These are phyloP conservation scores for Gobius niger DNA, from an alignment of 2,113 vertebrate genomes.

Conservation along the genomic window DNA sequence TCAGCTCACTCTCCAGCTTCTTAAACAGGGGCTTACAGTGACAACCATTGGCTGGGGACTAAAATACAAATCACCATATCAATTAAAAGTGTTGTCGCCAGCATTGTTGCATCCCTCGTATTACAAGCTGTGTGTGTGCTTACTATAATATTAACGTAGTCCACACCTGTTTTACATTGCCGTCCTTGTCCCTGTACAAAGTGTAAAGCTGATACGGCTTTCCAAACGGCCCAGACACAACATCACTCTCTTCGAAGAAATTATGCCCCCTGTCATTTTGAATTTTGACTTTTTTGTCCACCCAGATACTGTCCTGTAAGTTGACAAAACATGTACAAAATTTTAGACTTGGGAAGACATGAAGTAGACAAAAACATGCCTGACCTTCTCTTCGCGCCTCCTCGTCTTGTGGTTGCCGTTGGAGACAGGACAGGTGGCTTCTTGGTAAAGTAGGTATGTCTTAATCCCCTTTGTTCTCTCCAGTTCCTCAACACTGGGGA, in stretches of 20 bases:
- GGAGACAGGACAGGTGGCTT: neutral
- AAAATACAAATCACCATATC: neutral
- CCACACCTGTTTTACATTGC: slow-evolving; percentile 86
- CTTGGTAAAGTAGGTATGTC: slow-evolving; percentile 23
- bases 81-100: neutral
- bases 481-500: slow-evolving; percentile 75
- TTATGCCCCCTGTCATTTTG: slow-evolving; percentile 39
- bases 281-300: slow-evolving; percentile 49
- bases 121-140: neutral
- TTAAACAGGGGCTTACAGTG: slow-evolving; percentile 85
- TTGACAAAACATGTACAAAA: neutral
- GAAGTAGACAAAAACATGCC: neutral
- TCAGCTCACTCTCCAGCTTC: slow-evolving; percentile 86
- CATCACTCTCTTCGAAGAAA: slow-evolving; percentile 35
- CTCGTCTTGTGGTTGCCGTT: slow-evolving; percentile 68
- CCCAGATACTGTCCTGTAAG: slow-evolving; percentile 24
- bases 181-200: slow-evolving; percentile 83
- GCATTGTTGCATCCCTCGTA: neutral
- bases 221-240: slow-evolving; percentile 72
- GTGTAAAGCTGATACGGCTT: slow-evolving; percentile 87
- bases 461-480: slow-evolving; percentile 58
- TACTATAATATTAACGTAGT: neutral
- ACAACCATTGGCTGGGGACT: slow-evolving; percentile 87
- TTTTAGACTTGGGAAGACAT: too few relatives aligned
- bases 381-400: slow-evolving; percentile 64